Percentiles rank a stretch among this genome's conserved stretches.
Evolutionary conservation across 1,140 invertebrate species (phyloP).

Genomic region (Drosophila mayri): DNA sequence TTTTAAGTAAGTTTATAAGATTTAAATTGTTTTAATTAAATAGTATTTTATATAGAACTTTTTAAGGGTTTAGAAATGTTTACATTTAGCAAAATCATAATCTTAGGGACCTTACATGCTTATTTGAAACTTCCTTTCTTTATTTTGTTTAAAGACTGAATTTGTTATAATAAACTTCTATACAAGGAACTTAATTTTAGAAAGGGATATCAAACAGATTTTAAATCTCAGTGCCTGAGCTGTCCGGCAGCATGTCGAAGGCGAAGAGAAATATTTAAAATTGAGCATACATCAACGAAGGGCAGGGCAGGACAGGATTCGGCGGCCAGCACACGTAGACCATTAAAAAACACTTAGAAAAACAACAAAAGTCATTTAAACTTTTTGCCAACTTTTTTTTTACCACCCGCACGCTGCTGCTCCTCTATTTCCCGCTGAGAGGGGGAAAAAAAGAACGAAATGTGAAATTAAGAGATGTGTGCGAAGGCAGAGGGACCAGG

Average conservation of each 20-base stretch:
- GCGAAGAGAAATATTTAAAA: conserved; percentile 49
- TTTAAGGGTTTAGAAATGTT: no score
- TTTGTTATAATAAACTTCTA: not conserved
- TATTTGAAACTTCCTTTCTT: no score
- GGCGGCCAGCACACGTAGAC: conserved; percentile 74
- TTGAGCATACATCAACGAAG: conserved; percentile 55
- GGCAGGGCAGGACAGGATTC: conserved; percentile 32
- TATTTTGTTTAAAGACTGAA: no score
- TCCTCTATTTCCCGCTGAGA: conserved; percentile 26
- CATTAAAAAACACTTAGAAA: conserved; percentile 84
- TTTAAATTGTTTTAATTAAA: no score
- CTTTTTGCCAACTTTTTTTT: conserved; percentile 73
- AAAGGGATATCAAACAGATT: not conserved
- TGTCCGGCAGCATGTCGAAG: conserved; percentile 17
- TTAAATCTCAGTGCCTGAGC: conserved; percentile 14
- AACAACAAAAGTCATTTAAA: conserved; percentile 84
- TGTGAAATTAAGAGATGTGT: conserved; percentile 79
- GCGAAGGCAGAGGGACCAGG: conserved; percentile 20
- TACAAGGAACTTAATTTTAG: not conserved
- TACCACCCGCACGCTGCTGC: conserved; percentile 25
- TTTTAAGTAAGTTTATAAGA: no score
- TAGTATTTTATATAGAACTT: no score
- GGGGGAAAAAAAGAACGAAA: conserved; percentile 64
- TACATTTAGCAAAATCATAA: no score
- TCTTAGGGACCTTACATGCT: no score